Base-by-base conservation (phyloP, 2,113 vertebrate genomes). In the Tachycineta bicolor region DNA sequence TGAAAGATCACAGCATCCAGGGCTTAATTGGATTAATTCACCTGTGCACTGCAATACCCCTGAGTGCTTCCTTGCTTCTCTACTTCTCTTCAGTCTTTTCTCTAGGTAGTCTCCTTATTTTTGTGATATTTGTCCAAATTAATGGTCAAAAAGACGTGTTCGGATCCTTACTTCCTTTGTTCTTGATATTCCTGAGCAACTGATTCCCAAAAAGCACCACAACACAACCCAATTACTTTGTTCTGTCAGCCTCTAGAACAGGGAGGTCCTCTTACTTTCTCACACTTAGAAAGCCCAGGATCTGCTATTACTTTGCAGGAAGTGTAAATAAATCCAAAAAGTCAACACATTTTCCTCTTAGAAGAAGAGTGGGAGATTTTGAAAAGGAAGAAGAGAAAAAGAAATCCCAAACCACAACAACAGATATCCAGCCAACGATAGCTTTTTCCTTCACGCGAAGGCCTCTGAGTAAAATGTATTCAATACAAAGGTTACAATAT, bases 11-110 rank as follows among this genome's bases (percentile, higher is more conserved):
- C 43, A 91, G 43, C 17, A 58, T 41, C 11, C n/a, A 71, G 25
- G 11, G 7, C 9, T 88, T 39, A 44, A 4, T 0, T n/a, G 23
- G 64, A 47, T 60, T 64, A 44, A 31, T 43, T 67, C 0, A 8
- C 11, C n/a, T 1, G 1, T n/a, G 46, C 9, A 5, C 25, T 52
- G 67, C 0, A 0, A 52, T 14, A 15, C 14, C 17, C 29, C 55
- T 3, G 5, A 53, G 31, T 62, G 41, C 50, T 58, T 84, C 34
- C 16, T 11, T 7, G 7, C 21, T 24, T 47, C 81, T 46, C 44
- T 28, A 5, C 9, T 69, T 58, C 33, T 74, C 23, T 65, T 77
- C 74, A 12, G 26, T 37, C 60, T 84, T 69, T 82, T 43, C 56
- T 65, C 7, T 60, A 52, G 6, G 6, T 69, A 49, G 9, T 46